A percentile compares a stretch with the other conserved stretches of the same genome.
Conservation (phyloP, 2,888 invertebrate genomes). For the Hoplodrina blanda region DNA sequence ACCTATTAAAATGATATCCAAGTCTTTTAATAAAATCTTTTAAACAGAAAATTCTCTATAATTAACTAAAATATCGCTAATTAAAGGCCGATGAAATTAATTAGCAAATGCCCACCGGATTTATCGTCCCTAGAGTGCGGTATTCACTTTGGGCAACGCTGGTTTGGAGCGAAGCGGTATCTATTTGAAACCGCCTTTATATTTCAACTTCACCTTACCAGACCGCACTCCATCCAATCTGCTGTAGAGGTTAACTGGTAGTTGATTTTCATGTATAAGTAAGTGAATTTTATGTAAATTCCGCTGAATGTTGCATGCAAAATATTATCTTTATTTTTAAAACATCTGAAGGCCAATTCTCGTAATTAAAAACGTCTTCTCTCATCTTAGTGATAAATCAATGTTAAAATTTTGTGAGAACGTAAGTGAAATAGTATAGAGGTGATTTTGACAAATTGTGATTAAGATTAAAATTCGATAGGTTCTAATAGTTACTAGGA, state of each 20-base stretch:
- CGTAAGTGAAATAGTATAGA: too few relatives aligned
- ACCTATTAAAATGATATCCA: background rate
- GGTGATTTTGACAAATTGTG: too few relatives aligned
- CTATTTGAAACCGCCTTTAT: constrained; percentile 60
- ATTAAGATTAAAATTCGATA: too few relatives aligned
- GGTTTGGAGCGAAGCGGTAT: constrained; percentile 30
- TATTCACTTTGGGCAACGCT: constrained; percentile 51
- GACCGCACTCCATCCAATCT: constrained; percentile 59
- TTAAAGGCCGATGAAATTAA: constrained; percentile 18
- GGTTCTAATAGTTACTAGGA: too few relatives aligned
- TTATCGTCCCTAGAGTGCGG: background rate
- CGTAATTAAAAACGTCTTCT: too few relatives aligned
- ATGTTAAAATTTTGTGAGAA: too few relatives aligned
- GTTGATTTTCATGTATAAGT: constrained; percentile 22
- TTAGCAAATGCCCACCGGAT: constrained; percentile 12
- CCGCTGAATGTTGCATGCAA: too few relatives aligned
- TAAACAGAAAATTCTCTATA: background rate
- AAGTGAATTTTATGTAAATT: background rate
- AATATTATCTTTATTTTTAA: too few relatives aligned
- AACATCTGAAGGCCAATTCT: too few relatives aligned
- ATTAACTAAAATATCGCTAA: background rate
- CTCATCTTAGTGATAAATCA: too few relatives aligned
- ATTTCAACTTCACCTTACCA: constrained; percentile 62
- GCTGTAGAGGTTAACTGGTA: constrained; percentile 46
- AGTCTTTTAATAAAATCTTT: background rate